Conservation (phyloP, 2,113 vertebrate genomes). For the Periophthalmus modestus region DNA sequence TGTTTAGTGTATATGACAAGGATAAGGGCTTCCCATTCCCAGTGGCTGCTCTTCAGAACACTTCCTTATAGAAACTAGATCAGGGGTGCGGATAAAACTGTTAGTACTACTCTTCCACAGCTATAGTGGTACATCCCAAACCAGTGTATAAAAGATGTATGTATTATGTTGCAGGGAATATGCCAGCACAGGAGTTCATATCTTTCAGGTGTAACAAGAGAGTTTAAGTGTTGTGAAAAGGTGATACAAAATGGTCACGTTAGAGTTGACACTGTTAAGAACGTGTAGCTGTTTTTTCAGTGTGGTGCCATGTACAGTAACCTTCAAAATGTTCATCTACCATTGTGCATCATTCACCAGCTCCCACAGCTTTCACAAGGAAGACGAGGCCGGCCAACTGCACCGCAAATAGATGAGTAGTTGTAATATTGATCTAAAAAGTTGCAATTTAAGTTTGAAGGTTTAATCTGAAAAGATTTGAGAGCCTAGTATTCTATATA, state of each 20-base stretch:
- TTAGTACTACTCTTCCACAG: conserved; percentile 44
- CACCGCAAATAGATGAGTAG: conserved; percentile 32
- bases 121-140: conserved; percentile 30
- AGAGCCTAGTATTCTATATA: conserved; percentile 27
- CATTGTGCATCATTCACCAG: conserved; percentile 13
- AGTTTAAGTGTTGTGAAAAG: conserved; percentile 42
- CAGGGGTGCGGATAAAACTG: conserved; percentile 28
- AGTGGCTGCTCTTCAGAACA: conserved; percentile 52
- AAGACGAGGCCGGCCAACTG: conserved; percentile 32
- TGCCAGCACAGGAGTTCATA: conserved; percentile 34
- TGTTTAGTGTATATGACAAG: conserved; percentile 48
- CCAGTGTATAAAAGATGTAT: conserved; percentile 20
- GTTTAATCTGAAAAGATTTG: conserved; percentile 24
- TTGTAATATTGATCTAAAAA: conserved; percentile 16
- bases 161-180: conserved; percentile 26
- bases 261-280: conserved; percentile 47
- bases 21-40: conserved; percentile 66
- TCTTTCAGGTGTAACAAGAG: conserved; percentile 49
- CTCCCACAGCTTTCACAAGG: conserved; percentile 18
- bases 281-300: conserved; percentile 47
- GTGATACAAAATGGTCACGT: conserved; percentile 30
- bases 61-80: conserved; percentile 54
- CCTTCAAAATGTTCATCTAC: conserved; percentile 34
- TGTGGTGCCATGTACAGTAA: conserved; percentile 62
- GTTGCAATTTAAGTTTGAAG: conserved; percentile 34